These are phyloP conservation scores for Syndactyla subalaris DNA, from an alignment of 2,797 vertebrate species.

Conservation along the genomic window DNA sequence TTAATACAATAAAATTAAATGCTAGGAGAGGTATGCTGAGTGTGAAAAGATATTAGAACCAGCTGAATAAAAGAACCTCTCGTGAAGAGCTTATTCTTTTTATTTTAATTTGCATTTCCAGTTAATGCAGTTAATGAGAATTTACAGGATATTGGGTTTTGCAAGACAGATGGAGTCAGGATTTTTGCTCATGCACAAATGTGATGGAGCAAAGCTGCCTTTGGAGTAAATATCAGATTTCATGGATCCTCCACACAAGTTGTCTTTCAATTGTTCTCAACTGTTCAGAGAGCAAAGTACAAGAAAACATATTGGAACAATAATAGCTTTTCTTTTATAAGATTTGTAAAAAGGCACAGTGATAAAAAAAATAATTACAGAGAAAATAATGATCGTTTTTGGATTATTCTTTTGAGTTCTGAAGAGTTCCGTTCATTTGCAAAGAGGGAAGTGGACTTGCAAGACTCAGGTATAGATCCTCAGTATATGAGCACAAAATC, in stretches of 20 bases:
- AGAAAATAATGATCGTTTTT: background rate
- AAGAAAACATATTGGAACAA: background rate
- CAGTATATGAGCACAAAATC: background rate
- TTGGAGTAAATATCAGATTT: background rate
- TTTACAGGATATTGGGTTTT: background rate
- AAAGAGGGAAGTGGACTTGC: background rate
- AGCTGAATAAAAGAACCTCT: background rate
- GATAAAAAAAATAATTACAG: background rate
- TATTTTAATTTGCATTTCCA: background rate
- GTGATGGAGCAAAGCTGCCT: background rate
- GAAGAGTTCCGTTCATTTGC: background rate
- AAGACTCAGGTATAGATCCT: background rate
- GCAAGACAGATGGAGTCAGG: background rate
- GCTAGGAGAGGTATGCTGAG: background rate
- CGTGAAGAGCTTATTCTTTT: background rate
- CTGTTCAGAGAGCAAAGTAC: background rate
- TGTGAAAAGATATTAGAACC: background rate
- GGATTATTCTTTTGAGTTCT: background rate
- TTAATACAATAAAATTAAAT: background rate
- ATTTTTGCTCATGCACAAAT: background rate
- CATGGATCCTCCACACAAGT: background rate
- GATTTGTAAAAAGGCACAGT: background rate
- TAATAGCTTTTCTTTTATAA: background rate
- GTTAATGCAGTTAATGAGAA: background rate
- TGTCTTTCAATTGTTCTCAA: background rate